Conservation (phyloP, 2,113 vertebrate genomes). For the Noctilio leporinus region DNA sequence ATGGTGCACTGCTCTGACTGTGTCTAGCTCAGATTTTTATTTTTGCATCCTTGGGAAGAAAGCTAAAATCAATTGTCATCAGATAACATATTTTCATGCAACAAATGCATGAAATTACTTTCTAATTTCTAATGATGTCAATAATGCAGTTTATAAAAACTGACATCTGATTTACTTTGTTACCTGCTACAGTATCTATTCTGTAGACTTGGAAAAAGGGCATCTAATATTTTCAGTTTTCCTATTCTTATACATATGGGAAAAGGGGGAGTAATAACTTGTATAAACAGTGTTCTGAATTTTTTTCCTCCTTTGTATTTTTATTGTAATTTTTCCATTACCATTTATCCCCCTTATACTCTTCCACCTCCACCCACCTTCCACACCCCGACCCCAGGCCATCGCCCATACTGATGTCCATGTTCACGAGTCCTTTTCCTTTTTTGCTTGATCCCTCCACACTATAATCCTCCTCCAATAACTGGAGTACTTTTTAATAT, state of each 20-base stretch:
- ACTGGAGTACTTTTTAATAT: neutral
- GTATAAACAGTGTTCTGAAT: neutral
- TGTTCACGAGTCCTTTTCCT: too few species aligned
- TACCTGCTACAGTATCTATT: neutral
- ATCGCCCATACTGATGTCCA: too few species aligned
- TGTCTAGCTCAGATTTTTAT: neutral
- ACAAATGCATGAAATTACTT: neutral
- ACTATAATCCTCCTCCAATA: too few species aligned
- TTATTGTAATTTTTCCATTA: too few species aligned
- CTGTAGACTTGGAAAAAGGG: neutral
- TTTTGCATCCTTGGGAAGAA: neutral
- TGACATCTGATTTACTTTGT: neutral
- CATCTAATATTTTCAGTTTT: constrained; percentile 17
- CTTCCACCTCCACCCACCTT: too few species aligned
- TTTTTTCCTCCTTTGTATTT: neutral
- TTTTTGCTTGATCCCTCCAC: too few species aligned
- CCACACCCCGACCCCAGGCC: too few species aligned
- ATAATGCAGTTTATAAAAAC: neutral
- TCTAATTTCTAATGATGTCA: neutral
- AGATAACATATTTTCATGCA: neutral
- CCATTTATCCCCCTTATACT: too few species aligned
- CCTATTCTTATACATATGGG: neutral
- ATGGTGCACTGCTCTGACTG: neutral
- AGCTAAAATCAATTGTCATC: neutral
- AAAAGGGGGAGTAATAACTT: neutral